phyloP scores from a whole-genome alignment of 2,797 vertebrate species.

The Pseudochaenichthys georgianus region DNA sequence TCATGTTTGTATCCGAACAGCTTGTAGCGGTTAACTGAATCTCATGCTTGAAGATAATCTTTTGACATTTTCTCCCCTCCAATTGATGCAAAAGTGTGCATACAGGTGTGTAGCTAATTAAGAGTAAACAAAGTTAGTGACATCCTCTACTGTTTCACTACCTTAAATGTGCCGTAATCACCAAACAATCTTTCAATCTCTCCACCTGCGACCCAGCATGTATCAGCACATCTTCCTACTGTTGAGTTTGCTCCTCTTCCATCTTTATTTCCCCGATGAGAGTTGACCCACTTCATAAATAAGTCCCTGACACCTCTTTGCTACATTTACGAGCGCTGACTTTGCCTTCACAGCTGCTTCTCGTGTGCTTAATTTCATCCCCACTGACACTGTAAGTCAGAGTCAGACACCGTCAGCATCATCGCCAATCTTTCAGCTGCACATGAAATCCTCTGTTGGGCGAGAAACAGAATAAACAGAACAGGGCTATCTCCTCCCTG shows the following conservation, averaged over 20 bases:
- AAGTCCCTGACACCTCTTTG: conserved; percentile 17
- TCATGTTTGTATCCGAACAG: neutral
- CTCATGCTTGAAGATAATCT: conserved; percentile 9
- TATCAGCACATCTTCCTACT: conserved; percentile 29
- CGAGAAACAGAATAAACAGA: conserved; percentile 1
- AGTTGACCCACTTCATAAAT: conserved; percentile 62
- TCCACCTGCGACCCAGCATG: conserved; percentile 1
- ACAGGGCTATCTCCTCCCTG: neutral
- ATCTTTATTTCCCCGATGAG: conserved; percentile 56
- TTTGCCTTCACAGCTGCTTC: conserved; percentile 26
- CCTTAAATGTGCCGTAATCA: neutral
- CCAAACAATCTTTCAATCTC: neutral
- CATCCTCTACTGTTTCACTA: neutral
- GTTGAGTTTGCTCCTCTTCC: conserved; percentile 34
- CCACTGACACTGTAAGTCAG: conserved; percentile 40
- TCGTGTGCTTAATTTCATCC: conserved; percentile 48
- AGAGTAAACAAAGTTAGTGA: neutral
- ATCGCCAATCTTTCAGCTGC: conserved; percentile 32
- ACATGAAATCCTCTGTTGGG: conserved; percentile 40
- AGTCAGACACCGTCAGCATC: conserved; percentile 42
- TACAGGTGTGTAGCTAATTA: neutral
- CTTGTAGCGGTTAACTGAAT: conserved; percentile 6
- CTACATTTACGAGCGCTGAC: conserved; percentile 9
- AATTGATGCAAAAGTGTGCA: neutral
- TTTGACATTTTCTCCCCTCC: conserved; percentile 7